Conservation (phyloP, 2,888 invertebrate species). For the Liopterus haemorrhoidalis region DNA sequence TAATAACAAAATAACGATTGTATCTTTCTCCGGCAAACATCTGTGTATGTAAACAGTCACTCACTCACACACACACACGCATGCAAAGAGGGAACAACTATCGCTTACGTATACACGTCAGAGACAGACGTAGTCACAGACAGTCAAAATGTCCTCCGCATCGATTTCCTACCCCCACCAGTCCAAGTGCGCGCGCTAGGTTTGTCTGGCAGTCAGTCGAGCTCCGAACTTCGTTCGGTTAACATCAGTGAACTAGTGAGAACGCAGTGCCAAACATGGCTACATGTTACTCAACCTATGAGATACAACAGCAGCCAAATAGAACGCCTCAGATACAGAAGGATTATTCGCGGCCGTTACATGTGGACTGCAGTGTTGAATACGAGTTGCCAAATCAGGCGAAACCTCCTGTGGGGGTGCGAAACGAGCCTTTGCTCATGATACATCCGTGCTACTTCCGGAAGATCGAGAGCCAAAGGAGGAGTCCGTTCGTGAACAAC, state of each 20-base stretch:
- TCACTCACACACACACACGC: conserved; percentile 26
- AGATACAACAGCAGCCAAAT: conserved; percentile 41
- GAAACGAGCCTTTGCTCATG: conserved; percentile 80
- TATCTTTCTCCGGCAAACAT: too few relatives aligned
- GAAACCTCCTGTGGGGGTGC: conserved; percentile 76
- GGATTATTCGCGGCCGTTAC: conserved; percentile 79
- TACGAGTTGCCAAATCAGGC: conserved; percentile 86
- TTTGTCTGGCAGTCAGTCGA: conserved; percentile 37
- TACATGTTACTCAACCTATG: conserved; percentile 43
- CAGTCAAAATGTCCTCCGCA: conserved; percentile 44
- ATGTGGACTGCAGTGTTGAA: conserved; percentile 87
- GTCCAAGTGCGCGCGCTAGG: conserved; percentile 18
- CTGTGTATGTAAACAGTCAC: too few relatives aligned
- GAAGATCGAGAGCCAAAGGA: conserved; percentile 75
- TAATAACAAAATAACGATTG: too few relatives aligned
- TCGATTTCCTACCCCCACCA: conserved; percentile 49
- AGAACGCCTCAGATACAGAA: conserved; percentile 51
- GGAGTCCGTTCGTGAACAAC: conserved; percentile 79
- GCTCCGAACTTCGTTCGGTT: conserved; percentile 40
- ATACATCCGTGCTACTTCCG: conserved; percentile 86
- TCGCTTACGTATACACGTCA: too few relatives aligned
- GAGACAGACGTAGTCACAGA: conserved; percentile 44
- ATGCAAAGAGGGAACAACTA: conserved; percentile 37
- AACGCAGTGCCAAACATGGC: conserved; percentile 34
- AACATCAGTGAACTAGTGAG: conserved; percentile 22